A percentile compares a stretch with the other conserved stretches of the same genome.
Conservation (phyloP, 2,113 vertebrate species). For the Balaeniceps rex region DNA sequence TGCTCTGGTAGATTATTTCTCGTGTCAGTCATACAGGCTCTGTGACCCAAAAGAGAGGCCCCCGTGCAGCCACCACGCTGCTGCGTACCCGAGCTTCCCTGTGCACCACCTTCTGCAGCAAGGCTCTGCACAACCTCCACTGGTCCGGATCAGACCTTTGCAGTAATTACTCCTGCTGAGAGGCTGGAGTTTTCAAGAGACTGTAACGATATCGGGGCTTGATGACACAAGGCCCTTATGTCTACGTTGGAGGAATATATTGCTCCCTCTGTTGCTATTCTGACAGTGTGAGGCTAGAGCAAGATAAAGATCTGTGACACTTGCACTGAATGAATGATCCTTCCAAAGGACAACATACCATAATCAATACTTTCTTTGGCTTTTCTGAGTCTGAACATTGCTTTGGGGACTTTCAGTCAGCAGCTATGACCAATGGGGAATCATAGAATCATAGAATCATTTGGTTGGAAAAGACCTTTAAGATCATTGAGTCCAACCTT, state of each 20-base stretch:
- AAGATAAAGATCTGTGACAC: background rate
- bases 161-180: background rate
- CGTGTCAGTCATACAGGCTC: background rate
- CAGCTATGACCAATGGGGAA: background rate
- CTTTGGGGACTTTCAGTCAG: background rate
- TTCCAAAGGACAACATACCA: background rate
- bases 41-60: background rate
- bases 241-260: background rate
- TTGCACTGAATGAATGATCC: background rate
- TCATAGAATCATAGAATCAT: too few relatives aligned
- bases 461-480: too few relatives aligned
- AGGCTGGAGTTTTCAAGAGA: background rate
- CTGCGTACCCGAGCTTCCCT: background rate
- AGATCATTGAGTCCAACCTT: too few relatives aligned
- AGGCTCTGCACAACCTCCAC: background rate
- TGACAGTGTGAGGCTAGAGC: background rate
- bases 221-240: background rate
- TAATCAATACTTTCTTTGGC: fast-evolving
- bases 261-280: background rate
- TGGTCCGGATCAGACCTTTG: fast-evolving
- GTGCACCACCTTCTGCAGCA: background rate
- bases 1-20: background rate
- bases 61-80: fast-evolving
- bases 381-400: background rate
- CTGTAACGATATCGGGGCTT: background rate